Percentiles rank a stretch among this genome's conserved stretches.
Conservation (phyloP, 1,140 invertebrate species). For the Neodiprion pinetum region DNA sequence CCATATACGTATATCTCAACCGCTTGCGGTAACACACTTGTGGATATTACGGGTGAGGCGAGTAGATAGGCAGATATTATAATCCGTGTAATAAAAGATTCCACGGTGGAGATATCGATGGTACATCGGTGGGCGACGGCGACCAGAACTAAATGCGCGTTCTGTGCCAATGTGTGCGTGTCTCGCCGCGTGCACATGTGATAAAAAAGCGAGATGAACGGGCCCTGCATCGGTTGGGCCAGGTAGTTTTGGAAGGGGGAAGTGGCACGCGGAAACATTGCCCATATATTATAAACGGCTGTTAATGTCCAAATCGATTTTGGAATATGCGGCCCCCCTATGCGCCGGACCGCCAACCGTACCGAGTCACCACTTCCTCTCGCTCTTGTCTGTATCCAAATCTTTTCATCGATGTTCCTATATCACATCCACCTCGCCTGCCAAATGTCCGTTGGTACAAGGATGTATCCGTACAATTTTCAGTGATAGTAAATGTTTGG, state of each 20-base stretch:
- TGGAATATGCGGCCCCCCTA: not conserved
- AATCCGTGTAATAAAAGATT: not conserved
- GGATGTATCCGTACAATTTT: too few relatives aligned
- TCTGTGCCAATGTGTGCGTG: too few relatives aligned
- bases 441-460: not conserved
- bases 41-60: too few relatives aligned
- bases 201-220: too few relatives aligned
- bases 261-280: not conserved
- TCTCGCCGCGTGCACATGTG: too few relatives aligned
- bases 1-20: too few relatives aligned
- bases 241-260: not conserved
- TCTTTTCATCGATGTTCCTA: too few relatives aligned
- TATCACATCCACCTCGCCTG: not conserved
- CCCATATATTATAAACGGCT: conserved; percentile 3
- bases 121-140: not conserved
- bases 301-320: conserved; percentile 7
- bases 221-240: not conserved
- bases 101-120: not conserved
- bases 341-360: not conserved
- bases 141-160: not conserved
- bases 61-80: too few relatives aligned
- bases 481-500: too few relatives aligned
- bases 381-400: too few relatives aligned
- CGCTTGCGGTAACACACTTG: too few relatives aligned
- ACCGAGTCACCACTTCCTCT: not conserved